Percentiles rank a stretch among this genome's conserved stretches.
These are phyloP conservation scores for Pionites leucogaster DNA, from an alignment of 2,113 vertebrate species.

Conservation along the genomic window DNA sequence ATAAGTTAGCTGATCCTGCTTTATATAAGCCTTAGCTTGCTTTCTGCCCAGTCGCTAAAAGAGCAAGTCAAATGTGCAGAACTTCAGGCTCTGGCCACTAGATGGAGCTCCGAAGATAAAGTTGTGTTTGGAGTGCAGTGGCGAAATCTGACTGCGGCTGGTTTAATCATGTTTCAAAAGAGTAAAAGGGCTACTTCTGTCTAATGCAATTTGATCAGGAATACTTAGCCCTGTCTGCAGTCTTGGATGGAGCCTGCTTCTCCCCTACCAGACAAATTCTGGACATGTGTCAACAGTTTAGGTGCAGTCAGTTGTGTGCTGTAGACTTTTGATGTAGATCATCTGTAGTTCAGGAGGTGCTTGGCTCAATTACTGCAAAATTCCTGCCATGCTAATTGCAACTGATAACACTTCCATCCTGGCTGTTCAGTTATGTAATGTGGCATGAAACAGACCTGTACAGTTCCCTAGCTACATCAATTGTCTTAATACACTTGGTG, in stretches of 20 bases:
- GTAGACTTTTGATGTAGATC: not conserved
- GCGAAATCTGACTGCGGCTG: not conserved
- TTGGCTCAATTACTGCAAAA: not conserved
- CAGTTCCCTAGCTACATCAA: not conserved
- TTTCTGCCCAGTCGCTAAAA: not conserved
- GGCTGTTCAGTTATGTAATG: not conserved
- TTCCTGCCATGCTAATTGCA: not conserved
- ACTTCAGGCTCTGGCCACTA: conserved; percentile 34
- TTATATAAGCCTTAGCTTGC: fast-evolving
- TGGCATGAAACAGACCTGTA: not conserved
- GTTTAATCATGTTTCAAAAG: not conserved
- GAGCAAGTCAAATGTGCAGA: not conserved
- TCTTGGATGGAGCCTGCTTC: not conserved
- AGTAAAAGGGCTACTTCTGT: not conserved
- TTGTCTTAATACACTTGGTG: not conserved
- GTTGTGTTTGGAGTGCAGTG: not conserved
- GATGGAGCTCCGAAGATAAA: conserved; percentile 40
- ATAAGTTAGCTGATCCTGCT: not conserved
- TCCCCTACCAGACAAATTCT: not conserved
- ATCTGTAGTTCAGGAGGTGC: not conserved
- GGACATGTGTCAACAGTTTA: not conserved
- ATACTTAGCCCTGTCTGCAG: not conserved
- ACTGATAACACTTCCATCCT: not conserved
- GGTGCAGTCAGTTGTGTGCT: not conserved
- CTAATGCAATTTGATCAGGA: not conserved